Conservation (phyloP, 2,888 invertebrate genomes). For the Serrognathus titanus region DNA sequence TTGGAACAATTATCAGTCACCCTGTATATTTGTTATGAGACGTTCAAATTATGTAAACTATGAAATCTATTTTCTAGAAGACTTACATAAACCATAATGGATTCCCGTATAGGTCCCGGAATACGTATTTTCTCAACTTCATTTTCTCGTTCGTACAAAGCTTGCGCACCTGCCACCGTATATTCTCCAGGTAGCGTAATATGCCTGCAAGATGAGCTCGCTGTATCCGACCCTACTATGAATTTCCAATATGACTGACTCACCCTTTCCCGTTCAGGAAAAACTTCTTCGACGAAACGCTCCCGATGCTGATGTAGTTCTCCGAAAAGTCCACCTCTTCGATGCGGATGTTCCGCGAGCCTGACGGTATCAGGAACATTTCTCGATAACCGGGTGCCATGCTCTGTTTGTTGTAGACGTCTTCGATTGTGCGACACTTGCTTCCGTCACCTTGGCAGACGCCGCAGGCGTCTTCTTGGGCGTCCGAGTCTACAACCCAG, state of each 20-base stretch:
- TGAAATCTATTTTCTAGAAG: background rate
- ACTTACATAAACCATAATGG: slow-evolving; percentile 77
- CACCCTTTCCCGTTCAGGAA: slow-evolving; percentile 78
- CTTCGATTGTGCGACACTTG: slow-evolving; percentile 70
- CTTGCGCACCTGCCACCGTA: slow-evolving; percentile 72
- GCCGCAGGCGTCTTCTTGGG: slow-evolving; percentile 80
- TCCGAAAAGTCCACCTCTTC: slow-evolving; percentile 72
- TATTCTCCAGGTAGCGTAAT: slow-evolving; percentile 77
- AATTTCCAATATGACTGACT: slow-evolving; percentile 29
- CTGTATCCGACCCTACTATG: background rate
- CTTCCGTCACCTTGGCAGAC: slow-evolving; percentile 82
- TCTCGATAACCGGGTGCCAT: slow-evolving; percentile 55
- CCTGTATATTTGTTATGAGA: no score
- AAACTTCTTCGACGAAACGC: slow-evolving; percentile 64
- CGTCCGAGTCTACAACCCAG: slow-evolving; percentile 77
- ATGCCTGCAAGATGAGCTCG: slow-evolving; percentile 50
- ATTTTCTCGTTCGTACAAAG: slow-evolving; percentile 73
- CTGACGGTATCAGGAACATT: slow-evolving; percentile 71
- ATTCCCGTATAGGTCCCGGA: slow-evolving; percentile 76
- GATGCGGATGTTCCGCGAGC: slow-evolving; percentile 74
- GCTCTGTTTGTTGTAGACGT: slow-evolving; percentile 52
- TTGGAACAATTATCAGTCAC: no score
- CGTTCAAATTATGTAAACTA: no score
- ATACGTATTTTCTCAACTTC: slow-evolving; percentile 79
- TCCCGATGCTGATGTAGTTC: slow-evolving; percentile 77